Conservation (phyloP, 2,797 vertebrate species). For the Lerista edwardsae region DNA sequence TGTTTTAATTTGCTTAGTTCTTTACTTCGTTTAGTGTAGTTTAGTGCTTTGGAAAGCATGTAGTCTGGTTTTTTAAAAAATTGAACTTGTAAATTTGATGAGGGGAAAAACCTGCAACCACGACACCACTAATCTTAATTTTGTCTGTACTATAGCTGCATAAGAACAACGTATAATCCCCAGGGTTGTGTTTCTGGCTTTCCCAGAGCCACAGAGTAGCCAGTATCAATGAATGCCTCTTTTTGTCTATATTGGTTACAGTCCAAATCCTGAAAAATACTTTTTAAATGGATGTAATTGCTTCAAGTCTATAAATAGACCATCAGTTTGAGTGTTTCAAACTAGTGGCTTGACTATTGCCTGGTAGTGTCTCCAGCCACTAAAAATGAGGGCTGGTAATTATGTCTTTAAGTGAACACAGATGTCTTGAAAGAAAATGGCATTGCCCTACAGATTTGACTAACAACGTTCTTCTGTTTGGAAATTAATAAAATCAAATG, state of each 20-base stretch:
- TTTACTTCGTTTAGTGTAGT: too few species aligned
- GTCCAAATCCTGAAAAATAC: conserved; percentile 20
- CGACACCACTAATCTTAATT: background rate
- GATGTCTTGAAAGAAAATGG: conserved; percentile 26
- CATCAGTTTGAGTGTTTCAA: conserved; percentile 35
- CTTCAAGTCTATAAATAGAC: conserved; percentile 11
- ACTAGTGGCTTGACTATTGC: conserved; percentile 22
- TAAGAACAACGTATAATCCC: background rate
- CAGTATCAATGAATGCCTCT: background rate
- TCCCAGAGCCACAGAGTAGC: background rate
- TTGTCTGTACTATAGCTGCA: background rate
- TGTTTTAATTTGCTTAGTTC: too few species aligned
- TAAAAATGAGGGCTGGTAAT: conserved; percentile 39
- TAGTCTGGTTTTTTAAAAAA: background rate
- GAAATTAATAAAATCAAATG: conserved; percentile 4
- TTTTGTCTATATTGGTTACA: conserved; percentile 3
- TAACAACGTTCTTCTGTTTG: conserved; percentile 32
- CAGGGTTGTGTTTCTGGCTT: conserved; percentile 2
- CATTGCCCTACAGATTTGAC: conserved; percentile 17
- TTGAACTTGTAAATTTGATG: background rate
- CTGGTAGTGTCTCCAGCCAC: conserved; percentile 24
- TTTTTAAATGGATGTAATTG: conserved; percentile 22
- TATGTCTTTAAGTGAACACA: conserved; percentile 32
- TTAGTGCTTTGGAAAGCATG: background rate
- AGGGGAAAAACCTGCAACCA: background rate